These are phyloP conservation scores for Enteromius thamalakanensis DNA, from an alignment of 2,797 vertebrate genomes.

Conservation along the genomic window DNA sequence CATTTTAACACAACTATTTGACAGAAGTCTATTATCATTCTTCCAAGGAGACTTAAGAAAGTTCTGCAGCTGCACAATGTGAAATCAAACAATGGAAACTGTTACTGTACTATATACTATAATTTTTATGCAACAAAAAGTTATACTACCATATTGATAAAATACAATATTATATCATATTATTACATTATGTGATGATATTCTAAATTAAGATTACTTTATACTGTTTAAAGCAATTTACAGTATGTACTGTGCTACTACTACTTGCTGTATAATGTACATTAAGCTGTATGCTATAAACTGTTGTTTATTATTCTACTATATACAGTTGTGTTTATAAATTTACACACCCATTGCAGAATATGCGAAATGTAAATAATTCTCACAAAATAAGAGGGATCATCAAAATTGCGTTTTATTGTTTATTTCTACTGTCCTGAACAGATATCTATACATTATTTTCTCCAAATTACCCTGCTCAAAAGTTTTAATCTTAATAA, in stretches of 20 bases:
- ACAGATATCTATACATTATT: too few relatives aligned
- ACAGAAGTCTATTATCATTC: conserved; percentile 24
- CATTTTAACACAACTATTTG: conserved; percentile 25
- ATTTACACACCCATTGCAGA: too few relatives aligned
- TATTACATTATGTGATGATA: not conserved
- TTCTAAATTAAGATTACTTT: not conserved
- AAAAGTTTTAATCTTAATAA: too few relatives aligned
- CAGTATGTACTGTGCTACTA: not conserved
- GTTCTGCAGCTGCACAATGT: not conserved
- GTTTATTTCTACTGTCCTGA: too few relatives aligned
- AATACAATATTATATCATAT: not conserved
- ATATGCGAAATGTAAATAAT: too few relatives aligned
- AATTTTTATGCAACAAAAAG: not conserved
- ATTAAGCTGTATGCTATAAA: not conserved
- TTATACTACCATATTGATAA: not conserved
- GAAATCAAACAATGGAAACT: not conserved
- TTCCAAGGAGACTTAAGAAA: not conserved
- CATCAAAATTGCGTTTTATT: too few relatives aligned
- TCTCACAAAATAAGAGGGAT: too few relatives aligned
- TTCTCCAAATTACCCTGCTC: too few relatives aligned
- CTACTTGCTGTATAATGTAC: not conserved
- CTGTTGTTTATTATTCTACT: not conserved
- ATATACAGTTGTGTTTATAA: not conserved
- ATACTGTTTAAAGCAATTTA: not conserved
- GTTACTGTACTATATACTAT: not conserved